These are phyloP conservation scores for Leptocoma aspasia DNA, from an alignment of 2,113 vertebrate species.

Conservation along the genomic window DNA sequence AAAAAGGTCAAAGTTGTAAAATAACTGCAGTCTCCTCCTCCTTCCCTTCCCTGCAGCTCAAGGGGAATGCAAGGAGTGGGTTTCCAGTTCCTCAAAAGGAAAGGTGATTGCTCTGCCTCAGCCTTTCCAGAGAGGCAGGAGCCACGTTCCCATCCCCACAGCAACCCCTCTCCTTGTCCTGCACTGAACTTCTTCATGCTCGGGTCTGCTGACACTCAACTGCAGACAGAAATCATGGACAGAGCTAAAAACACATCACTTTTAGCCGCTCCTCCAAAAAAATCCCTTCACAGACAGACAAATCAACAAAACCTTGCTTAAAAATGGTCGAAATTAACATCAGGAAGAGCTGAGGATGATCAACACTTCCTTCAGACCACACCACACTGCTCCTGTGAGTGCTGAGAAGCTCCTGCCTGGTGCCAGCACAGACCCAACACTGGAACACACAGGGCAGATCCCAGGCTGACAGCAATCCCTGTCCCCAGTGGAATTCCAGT, in stretches of 20 bases:
- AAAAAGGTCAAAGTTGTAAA: constrained; percentile 11
- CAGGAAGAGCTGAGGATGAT: neutral
- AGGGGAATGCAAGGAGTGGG: neutral
- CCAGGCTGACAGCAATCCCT: neutral
- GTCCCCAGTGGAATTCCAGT: neutral
- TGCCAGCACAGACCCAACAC: neutral
- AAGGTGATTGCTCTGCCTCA: neutral
- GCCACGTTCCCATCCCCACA: neutral
- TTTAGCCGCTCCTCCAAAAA: neutral
- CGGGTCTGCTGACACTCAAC: neutral
- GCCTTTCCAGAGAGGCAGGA: neutral
- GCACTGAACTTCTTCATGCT: neutral
- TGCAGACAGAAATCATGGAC: neutral
- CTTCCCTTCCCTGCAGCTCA: neutral
- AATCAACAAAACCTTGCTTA: neutral
- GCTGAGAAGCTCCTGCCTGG: neutral
- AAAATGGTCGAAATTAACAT: neutral
- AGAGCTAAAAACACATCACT: neutral
- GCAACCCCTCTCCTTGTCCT: neutral
- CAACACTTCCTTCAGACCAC: neutral
- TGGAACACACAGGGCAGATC: neutral
- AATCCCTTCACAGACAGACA: neutral
- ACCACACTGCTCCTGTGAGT: neutral
- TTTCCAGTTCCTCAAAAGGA: neutral
- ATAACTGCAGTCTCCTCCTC: neutral